Conservation (phyloP, 2,113 vertebrate genomes). For the Saccopteryx bilineata region DNA sequence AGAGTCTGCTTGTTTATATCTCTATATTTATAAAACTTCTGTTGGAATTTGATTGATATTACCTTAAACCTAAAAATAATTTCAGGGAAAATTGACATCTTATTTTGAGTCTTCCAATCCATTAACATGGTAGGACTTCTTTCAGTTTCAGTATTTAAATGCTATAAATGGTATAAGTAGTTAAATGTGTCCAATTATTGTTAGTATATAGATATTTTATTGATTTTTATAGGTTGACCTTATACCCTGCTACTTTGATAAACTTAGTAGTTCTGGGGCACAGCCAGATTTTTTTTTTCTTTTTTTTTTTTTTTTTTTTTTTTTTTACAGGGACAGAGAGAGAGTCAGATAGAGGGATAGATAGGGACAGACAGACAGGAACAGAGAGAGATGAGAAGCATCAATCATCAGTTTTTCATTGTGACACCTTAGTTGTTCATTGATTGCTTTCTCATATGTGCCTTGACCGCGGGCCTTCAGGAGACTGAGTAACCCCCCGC, state of each 20-base stretch:
- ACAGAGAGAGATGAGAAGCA: too few relatives aligned
- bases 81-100: conserved; percentile 8
- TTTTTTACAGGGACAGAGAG: too few relatives aligned
- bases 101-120: neutral
- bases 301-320: too few relatives aligned
- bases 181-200: conserved; percentile 29
- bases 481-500: too few relatives aligned
- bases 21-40: neutral
- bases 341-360: too few relatives aligned
- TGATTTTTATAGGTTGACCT: conserved; percentile 54
- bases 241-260: conserved; percentile 38
- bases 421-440: too few relatives aligned
- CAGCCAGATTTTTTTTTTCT: too few relatives aligned
- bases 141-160: neutral
- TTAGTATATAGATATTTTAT: neutral
- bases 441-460: too few relatives aligned
- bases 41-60: conserved; percentile 5
- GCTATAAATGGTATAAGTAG: conserved; percentile 33
- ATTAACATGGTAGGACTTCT: neutral
- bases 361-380: too few relatives aligned
- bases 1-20: neutral
- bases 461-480: too few relatives aligned
- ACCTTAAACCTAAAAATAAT: conserved; percentile 10
- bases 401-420: too few relatives aligned
- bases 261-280: neutral